phyloP scores from a whole-genome alignment of 2,113 vertebrate genomes.

The Syngnathoides biaculeatus region DNA sequence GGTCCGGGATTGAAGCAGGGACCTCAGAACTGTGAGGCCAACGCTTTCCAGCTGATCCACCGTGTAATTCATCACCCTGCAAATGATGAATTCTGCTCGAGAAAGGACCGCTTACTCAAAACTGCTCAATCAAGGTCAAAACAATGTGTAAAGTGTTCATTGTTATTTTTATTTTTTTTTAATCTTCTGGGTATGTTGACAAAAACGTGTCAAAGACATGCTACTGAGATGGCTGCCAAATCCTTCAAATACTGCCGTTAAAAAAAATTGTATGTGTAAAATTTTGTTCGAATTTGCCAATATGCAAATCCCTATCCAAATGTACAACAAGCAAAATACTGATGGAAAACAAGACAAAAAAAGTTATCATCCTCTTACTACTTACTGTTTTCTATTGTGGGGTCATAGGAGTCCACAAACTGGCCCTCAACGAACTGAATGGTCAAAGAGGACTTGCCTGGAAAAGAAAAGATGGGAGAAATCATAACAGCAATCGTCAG shows the following conservation, averaged over 20 bases:
- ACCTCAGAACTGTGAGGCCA: no score
- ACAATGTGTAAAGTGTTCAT: no score
- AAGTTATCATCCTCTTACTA: conserved; percentile 25
- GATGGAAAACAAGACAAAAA: not conserved
- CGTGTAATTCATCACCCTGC: no score
- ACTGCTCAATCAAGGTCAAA: no score
- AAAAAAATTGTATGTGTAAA: not conserved
- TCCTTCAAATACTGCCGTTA: not conserved
- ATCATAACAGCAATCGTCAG: not conserved
- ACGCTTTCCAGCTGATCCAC: no score
- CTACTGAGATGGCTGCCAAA: not conserved
- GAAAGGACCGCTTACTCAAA: no score
- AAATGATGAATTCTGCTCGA: no score
- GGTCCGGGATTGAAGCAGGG: no score
- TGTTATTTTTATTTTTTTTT: no score
- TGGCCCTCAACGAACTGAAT: conserved; percentile 99
- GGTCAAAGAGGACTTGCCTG: conserved; percentile 97
- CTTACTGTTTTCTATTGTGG: conserved; percentile 99
- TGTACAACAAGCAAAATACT: not conserved
- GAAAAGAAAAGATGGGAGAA: conserved; percentile 36
- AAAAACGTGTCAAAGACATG: not conserved
- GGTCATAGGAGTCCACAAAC: conserved; percentile 98
- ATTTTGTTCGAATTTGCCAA: not conserved
- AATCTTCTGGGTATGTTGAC: not conserved
- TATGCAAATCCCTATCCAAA: not conserved